Evolutionary conservation across 2,797 vertebrate species (phyloP).

Genomic region (Apodemus agrarius): DNA sequence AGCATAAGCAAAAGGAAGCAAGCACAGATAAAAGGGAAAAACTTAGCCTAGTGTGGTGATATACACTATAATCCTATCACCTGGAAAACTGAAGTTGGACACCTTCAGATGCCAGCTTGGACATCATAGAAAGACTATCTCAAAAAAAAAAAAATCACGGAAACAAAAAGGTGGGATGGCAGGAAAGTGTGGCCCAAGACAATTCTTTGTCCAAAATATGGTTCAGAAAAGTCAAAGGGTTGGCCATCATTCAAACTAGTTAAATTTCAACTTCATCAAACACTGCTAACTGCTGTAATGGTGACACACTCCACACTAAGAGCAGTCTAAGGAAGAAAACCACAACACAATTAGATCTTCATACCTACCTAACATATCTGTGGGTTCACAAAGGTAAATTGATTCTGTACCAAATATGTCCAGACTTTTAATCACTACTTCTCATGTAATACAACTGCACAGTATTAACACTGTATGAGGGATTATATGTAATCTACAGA

Average conservation of each 20-base stretch:
- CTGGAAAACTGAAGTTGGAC: neutral
- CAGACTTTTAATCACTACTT: neutral
- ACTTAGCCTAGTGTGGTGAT: neutral
- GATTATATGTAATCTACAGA: neutral
- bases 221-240: neutral
- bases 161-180: neutral
- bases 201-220: neutral
- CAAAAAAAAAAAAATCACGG: neutral
- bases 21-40: conserved; percentile 28
- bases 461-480: neutral
- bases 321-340: neutral
- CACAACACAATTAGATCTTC: neutral
- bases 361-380: neutral
- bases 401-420: neutral
- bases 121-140: neutral
- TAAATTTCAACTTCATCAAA: conserved; percentile 37
- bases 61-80: neutral
- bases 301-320: neutral
- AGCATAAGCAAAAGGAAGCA: neutral
- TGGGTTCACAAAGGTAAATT: neutral
- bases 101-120: neutral
- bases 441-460: neutral
- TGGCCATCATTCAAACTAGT: neutral
- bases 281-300: conserved; percentile 11
- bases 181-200: neutral